Evolutionary conservation across 2,888 invertebrate genomes (phyloP).

Genomic region (Polietes domitor): DNA sequence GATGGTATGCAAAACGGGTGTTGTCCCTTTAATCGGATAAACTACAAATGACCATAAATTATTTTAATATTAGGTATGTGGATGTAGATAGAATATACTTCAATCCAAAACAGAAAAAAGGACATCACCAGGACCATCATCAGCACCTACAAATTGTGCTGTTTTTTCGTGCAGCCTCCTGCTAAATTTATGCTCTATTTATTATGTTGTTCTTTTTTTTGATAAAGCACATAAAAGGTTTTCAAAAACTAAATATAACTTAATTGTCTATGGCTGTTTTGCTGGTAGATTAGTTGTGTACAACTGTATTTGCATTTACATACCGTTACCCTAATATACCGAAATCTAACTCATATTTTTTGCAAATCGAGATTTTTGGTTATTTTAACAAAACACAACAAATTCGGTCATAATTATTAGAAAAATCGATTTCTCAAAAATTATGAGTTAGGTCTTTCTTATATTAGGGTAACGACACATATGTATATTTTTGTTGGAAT

Average conservation of each 20-base stretch:
- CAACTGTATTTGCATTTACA: too few relatives aligned
- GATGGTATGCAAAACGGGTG: not conserved
- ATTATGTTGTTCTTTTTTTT: not conserved
- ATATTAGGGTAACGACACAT: too few relatives aligned
- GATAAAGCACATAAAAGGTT: not conserved
- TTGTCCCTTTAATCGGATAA: slow-evolving; percentile 39
- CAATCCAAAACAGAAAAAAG: slow-evolving; percentile 16
- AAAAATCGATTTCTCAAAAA: too few relatives aligned
- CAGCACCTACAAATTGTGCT: not conserved
- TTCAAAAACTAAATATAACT: not conserved
- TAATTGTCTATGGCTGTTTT: too few relatives aligned
- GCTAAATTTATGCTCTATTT: slow-evolving; percentile 31
- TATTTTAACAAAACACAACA: too few relatives aligned
- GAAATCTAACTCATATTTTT: too few relatives aligned
- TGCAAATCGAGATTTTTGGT: too few relatives aligned
- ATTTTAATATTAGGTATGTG: slow-evolving; percentile 35
- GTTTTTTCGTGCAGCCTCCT: not conserved
- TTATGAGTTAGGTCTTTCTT: too few relatives aligned
- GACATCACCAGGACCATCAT: not conserved
- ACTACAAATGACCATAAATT: slow-evolving; percentile 51
- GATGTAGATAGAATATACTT: slow-evolving; percentile 17
- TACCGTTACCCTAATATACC: too few relatives aligned
- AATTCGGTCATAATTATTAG: too few relatives aligned
- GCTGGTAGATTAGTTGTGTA: too few relatives aligned
- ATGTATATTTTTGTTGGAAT: too few relatives aligned